Evolutionary conservation across 2,888 invertebrate species (phyloP).

Genomic region (Terebella lapidaria): DNA sequence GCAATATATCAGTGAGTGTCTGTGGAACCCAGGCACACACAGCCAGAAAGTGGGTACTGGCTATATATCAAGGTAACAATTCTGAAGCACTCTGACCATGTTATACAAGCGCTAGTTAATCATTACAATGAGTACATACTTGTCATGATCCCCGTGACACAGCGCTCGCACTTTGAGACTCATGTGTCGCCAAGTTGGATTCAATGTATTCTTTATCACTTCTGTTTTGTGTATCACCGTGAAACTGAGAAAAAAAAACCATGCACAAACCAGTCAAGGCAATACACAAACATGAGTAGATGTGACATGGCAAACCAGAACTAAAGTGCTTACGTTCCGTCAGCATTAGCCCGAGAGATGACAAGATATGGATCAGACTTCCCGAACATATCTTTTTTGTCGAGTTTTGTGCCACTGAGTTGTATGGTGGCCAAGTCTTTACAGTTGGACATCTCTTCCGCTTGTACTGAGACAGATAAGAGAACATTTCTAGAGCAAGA

Average conservation of each 20-base stretch:
- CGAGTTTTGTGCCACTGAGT: constrained; percentile 50
- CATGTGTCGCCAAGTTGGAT: constrained; percentile 59
- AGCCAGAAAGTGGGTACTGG: too few species aligned
- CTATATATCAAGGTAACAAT: too few species aligned
- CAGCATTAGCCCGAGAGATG: constrained; percentile 54
- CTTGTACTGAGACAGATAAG: constrained; percentile 39
- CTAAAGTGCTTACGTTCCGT: constrained; percentile 54
- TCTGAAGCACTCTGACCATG: too few species aligned
- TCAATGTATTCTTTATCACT: constrained; percentile 56
- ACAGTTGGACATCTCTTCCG: constrained; percentile 39
- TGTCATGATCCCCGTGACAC: constrained; percentile 57
- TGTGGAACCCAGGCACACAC: too few species aligned
- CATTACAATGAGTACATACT: too few species aligned
- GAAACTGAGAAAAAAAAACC: constrained; percentile 38
- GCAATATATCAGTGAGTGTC: too few species aligned
- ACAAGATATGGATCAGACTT: constrained; percentile 57
- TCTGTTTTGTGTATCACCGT: constrained; percentile 60
- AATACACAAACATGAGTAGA: not conserved
- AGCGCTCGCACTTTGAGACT: constrained; percentile 54
- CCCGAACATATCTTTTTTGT: constrained; percentile 57
- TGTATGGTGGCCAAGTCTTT: constrained; percentile 50
- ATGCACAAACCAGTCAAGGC: too few species aligned
- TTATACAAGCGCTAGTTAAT: too few species aligned
- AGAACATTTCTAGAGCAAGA: too few species aligned
- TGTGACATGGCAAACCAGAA: too few species aligned